Conservation (phyloP, 2,797 vertebrate species). For the Danio choprae region DNA sequence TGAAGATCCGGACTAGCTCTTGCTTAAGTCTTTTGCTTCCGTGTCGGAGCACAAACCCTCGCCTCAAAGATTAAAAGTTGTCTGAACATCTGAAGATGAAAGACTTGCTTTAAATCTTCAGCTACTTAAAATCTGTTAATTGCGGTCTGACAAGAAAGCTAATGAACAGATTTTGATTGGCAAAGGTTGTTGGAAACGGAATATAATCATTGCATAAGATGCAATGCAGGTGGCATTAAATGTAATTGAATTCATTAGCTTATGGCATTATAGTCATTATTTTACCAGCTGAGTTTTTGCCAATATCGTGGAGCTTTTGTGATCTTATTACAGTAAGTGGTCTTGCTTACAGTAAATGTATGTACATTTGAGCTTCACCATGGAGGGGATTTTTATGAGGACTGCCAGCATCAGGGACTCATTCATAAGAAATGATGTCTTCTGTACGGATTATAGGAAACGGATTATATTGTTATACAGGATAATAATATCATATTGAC, state of each 20-base stretch:
- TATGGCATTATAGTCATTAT: not conserved
- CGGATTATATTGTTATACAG: not conserved
- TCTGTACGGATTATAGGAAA: slow-evolving; percentile 25
- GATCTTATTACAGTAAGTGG: slow-evolving; percentile 25
- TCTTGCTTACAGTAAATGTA: slow-evolving; percentile 32
- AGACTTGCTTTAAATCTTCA: slow-evolving; percentile 13
- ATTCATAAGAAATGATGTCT: slow-evolving; percentile 10
- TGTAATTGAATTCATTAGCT: not conserved
- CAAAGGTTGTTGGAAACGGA: not conserved
- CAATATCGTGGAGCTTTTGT: not conserved
- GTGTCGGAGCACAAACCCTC: slow-evolving; percentile 32
- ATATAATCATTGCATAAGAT: not conserved
- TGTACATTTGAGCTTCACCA: slow-evolving; percentile 28
- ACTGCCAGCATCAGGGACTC: slow-evolving; percentile 4
- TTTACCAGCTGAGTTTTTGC: not conserved
- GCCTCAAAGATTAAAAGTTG: slow-evolving; percentile 53
- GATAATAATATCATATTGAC: not conserved
- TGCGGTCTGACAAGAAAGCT: slow-evolving; percentile 13
- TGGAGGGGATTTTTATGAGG: slow-evolving; percentile 25
- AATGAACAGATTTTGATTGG: slow-evolving; percentile 29
- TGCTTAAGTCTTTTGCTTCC: slow-evolving; percentile 28
- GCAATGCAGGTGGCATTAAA: slow-evolving; percentile 1
- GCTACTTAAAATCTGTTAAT: slow-evolving; percentile 22
- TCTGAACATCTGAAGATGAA: slow-evolving; percentile 17
- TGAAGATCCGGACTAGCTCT: slow-evolving; percentile 8